A percentile compares a stretch with the other conserved stretches of the same genome.
phyloP scores from a whole-genome alignment of 2,797 vertebrate genomes.

The Squalus acanthias region DNA sequence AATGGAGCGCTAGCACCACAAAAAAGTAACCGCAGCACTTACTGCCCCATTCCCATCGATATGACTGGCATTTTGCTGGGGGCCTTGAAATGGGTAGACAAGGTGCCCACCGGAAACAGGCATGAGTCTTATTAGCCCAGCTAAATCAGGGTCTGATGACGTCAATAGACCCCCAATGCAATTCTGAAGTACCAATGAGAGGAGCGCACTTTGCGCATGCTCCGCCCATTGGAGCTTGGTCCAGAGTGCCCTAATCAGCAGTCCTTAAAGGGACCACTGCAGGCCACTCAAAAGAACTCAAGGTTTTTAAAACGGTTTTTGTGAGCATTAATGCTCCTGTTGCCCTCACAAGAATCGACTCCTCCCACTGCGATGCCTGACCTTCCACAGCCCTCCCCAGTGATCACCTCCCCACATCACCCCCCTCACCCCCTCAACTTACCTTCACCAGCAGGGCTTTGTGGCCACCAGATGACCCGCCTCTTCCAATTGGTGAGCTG shows the following conservation, averaged over 20 bases:
- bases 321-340: background rate
- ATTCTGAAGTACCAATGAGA: background rate
- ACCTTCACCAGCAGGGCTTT: background rate
- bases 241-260: background rate
- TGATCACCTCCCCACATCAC: background rate
- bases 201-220: background rate
- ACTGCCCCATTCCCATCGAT: background rate
- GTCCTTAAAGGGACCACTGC: no score
- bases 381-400: background rate
- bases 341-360: background rate
- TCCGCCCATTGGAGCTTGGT: background rate
- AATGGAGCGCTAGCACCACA: background rate
- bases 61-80: background rate
- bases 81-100: background rate
- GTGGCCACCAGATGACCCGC: background rate
- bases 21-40: background rate
- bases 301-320: background rate
- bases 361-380: no score
- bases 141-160: no score
- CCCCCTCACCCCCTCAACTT: background rate
- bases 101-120: background rate
- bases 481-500: background rate
- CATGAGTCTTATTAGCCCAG: no score
- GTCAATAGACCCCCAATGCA: no score
- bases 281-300: background rate